phyloP scores from a whole-genome alignment of 2,888 invertebrate species.

The Ennomos quercinarius region DNA sequence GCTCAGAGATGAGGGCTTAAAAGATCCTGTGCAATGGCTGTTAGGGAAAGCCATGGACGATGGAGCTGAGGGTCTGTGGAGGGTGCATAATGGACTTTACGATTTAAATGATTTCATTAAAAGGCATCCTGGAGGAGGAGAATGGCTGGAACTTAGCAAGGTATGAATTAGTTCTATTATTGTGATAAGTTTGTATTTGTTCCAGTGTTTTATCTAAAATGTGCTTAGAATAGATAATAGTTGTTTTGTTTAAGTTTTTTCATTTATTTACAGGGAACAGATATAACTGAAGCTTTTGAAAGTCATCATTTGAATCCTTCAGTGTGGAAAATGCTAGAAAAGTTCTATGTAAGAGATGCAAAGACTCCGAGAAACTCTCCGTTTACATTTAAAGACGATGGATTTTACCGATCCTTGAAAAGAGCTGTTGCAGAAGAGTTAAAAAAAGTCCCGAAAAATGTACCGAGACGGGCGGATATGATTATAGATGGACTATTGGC shows the following conservation, averaged over 20 bases:
- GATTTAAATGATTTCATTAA: conserved; percentile 92
- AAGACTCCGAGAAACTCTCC: conserved; percentile 88
- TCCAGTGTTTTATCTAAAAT: no score
- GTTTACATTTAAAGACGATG: conserved; percentile 89
- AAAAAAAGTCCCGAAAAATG: conserved; percentile 77
- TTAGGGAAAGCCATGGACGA: conserved; percentile 88
- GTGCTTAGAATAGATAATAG: no score
- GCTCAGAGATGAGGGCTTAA: conserved; percentile 71
- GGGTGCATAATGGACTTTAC: conserved; percentile 91
- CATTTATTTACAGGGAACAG: conserved; percentile 85
- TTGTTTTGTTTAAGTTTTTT: no score
- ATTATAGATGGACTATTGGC: conserved; percentile 68
- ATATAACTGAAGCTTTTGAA: conserved; percentile 93
- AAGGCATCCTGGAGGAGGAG: conserved; percentile 93
- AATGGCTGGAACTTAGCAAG: conserved; percentile 90
- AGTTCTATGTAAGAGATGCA: conserved; percentile 86
- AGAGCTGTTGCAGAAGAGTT: conserved; percentile 82
- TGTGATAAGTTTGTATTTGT: neutral
- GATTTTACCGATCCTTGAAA: conserved; percentile 91
- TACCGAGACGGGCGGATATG: conserved; percentile 56
- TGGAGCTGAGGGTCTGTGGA: conserved; percentile 92
- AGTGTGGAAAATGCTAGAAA: conserved; percentile 68
- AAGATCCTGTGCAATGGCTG: conserved; percentile 85
- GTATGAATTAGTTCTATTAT: conserved; percentile 87
- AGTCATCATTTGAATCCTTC: conserved; percentile 87